Evolutionary conservation across 1,140 invertebrate species (phyloP), one percentile per base, ranked within the genome.

Genomic region (Cyrtorhinus lividipennis): DNA sequence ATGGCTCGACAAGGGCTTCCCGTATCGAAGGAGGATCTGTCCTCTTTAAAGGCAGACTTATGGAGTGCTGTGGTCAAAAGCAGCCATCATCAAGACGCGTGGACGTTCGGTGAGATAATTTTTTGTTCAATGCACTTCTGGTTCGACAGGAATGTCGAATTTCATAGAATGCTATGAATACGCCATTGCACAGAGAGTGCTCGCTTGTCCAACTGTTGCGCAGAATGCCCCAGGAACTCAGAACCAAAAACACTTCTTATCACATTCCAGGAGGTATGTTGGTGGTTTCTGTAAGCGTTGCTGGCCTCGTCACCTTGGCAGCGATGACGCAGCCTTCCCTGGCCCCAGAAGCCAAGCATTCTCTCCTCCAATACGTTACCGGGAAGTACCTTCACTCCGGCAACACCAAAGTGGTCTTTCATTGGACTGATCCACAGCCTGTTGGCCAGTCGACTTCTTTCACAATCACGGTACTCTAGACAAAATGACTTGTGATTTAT

Each of bases 401-500:
- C 60, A 91, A 90, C 71, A 93, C 90, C 73, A 85, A 84, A 69
- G 87, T 91, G 56, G 78, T 80, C 65, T 87, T 86, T 72, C 85
- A 92, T 67, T 95, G 91, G 91, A 79, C 83, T 59, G 90, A 93
- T 72, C 90, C 90, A 15, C 82, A 87, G 64, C 75, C 83, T 12
- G 92, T 95, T 0, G 92, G 91, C 12, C 87, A 86, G 72, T 92
- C 90, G 2, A 87, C 92, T 79, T 88, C 87, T 69, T 94, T 95
- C 73, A 87, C 83, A 61, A 85, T 94, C 22, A 79, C 83, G 75
- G 83, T 86, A 75, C n/a, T n/a, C n/a, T n/a, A n/a, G n/a, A n/a
- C n/a, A n/a, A n/a, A 74, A 66, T 66, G n/a, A n/a, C n/a, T n/a
- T n/a, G n/a, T 46, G 59, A 45, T n/a, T n/a, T n/a, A n/a, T n/a